Conservation (phyloP, 2,113 vertebrate species). For the Cryptotis parvus region DNA sequence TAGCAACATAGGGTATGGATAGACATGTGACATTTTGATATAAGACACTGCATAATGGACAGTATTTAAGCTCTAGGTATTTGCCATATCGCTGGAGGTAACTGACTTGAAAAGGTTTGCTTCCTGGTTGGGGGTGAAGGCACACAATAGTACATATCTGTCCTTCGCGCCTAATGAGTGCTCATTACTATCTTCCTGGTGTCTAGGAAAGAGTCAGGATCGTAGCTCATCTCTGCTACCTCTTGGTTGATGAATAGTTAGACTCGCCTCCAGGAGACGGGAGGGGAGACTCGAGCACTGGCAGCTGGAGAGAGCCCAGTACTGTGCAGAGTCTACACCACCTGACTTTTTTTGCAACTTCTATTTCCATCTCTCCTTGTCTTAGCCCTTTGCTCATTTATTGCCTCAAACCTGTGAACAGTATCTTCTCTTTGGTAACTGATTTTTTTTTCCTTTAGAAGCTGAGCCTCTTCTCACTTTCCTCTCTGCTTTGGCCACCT, state of each 20-base stretch:
- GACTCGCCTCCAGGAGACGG: not conserved
- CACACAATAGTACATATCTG: not conserved
- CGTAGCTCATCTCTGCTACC: not conserved
- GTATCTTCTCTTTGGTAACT: conserved; percentile 20
- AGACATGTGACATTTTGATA: not conserved
- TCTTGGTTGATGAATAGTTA: not conserved
- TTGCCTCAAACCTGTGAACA: not conserved
- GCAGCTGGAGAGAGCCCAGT: not conserved
- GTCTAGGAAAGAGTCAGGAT: not conserved
- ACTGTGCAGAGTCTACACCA: not conserved
- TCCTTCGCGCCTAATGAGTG: not conserved
- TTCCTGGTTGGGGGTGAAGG: not conserved
- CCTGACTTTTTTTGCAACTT: not conserved
- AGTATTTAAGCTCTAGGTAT: conserved; percentile 11
- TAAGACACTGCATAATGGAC: not conserved
- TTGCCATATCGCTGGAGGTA: conserved; percentile 23
- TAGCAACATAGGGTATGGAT: not conserved
- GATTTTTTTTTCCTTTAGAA: conserved; percentile 25
- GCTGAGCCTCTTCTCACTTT: not conserved
- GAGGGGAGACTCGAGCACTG: not conserved
- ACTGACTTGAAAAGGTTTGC: conserved; percentile 1
- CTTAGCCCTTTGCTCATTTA: not conserved
- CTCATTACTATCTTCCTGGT: not conserved
- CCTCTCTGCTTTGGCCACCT: not conserved
- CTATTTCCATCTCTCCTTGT: not conserved